These are phyloP conservation scores for Halictus quadricinctus DNA, from an alignment of 2,888 invertebrate genomes.

Conservation along the genomic window DNA sequence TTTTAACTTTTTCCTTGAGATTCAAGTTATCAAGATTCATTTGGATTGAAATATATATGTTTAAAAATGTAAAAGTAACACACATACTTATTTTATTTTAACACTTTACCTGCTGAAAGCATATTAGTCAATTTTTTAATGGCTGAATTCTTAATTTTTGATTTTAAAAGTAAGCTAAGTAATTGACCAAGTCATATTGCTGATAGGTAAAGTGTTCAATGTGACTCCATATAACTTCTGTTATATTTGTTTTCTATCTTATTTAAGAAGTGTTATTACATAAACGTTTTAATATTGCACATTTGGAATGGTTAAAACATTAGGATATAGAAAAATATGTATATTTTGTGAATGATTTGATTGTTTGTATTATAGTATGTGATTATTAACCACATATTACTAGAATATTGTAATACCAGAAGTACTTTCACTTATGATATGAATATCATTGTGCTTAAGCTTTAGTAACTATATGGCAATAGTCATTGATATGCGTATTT, in stretches of 20 bases:
- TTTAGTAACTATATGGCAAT: conserved; percentile 18
- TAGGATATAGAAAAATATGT: conserved; percentile 37
- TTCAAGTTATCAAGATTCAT: not conserved
- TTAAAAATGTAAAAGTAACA: not conserved
- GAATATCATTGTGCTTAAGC: conserved; percentile 21
- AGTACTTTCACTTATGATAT: conserved; percentile 1
- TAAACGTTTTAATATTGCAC: conserved; percentile 7
- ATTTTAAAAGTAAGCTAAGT: not conserved
- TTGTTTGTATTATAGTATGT: not conserved
- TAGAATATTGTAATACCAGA: conserved; percentile 1
- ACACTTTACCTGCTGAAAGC: not conserved
- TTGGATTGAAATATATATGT: conserved; percentile 2
- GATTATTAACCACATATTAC: not conserved
- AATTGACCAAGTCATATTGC: not conserved
- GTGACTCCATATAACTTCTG: not conserved
- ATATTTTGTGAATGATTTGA: conserved; percentile 6
- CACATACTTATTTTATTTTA: not conserved
- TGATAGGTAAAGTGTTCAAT: not conserved
- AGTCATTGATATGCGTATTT: conserved; percentile 21
- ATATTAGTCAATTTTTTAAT: not conserved
- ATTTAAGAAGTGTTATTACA: not conserved
- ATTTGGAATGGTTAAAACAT: conserved; percentile 14
- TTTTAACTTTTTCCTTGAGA: not conserved
- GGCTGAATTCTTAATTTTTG: not conserved
- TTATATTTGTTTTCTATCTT: not conserved